Percentiles rank a stretch among this genome's conserved stretches.
These are phyloP conservation scores for Parazoanthus darwini DNA, from an alignment of 92 coral and sea anemone species.

Conservation along the genomic window DNA sequence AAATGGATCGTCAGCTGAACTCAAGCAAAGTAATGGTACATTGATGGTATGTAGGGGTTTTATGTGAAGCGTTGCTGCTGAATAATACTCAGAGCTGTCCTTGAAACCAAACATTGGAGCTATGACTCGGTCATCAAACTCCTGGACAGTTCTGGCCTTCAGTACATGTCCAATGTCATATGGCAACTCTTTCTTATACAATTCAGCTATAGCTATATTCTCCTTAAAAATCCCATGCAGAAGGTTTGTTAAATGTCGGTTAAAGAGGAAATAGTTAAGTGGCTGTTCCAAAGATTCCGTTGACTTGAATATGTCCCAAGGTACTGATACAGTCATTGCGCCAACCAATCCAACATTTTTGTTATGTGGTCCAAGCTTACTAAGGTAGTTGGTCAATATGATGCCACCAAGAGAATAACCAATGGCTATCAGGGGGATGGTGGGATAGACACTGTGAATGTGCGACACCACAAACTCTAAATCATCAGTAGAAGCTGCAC, in stretches of 20 bases:
- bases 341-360: constrained; percentile 56
- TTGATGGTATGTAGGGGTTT: constrained; percentile 74
- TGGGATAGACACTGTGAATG: constrained; percentile 59
- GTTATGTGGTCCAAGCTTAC: constrained; percentile 51
- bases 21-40: constrained; percentile 78
- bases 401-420: constrained; percentile 89
- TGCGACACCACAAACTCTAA: constrained; percentile 74
- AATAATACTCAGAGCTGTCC: constrained; percentile 75
- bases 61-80: constrained; percentile 75
- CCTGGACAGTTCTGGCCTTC: constrained; percentile 66
- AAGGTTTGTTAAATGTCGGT: constrained; percentile 76
- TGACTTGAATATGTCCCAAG: constrained; percentile 81
- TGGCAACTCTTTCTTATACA: constrained; percentile 21
- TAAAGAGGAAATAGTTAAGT: constrained; percentile 69
- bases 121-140: constrained; percentile 75
- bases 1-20: constrained; percentile 93
- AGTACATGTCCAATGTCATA: constrained; percentile 57
- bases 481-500: constrained; percentile 91
- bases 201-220: constrained; percentile 32
- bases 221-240: constrained; percentile 56
- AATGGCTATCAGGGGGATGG: constrained; percentile 64
- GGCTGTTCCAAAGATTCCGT: constrained; percentile 78
- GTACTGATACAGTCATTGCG: constrained; percentile 81
- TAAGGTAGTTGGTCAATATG: constrained; percentile 76
- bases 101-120: constrained; percentile 94